Percentiles rank a stretch among this genome's conserved stretches.
Evolutionary conservation across 1,140 invertebrate species (phyloP).

Genomic region (Atopsyche davidsoni): DNA sequence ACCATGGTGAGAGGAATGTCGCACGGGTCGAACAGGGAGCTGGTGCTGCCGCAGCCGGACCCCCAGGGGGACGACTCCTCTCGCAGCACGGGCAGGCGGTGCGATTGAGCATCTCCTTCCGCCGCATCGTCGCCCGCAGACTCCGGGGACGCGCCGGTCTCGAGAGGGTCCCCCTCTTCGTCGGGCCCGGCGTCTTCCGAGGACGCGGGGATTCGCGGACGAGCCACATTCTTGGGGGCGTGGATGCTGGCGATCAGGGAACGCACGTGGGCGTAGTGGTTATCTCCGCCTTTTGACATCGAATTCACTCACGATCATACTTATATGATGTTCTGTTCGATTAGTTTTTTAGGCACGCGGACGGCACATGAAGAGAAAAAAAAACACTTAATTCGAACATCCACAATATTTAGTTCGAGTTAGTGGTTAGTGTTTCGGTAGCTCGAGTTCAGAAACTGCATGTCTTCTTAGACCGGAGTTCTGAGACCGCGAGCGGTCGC

Average conservation of each 20-base stretch:
- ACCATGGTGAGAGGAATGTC: constrained; percentile 1
- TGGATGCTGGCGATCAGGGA: constrained; percentile 45
- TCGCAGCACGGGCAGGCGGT: constrained; percentile 12
- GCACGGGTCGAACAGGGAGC: constrained; percentile 8
- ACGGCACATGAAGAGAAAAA: too few species aligned
- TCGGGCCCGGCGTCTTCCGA: constrained; percentile 19
- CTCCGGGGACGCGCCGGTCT: constrained; percentile 23
- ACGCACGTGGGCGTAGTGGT: constrained; percentile 35
- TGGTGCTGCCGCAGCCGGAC: constrained; percentile 3
- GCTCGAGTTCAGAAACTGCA: too few species aligned
- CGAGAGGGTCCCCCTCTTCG: constrained; percentile 37
- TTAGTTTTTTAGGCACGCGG: too few species aligned
- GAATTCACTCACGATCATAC: constrained; percentile 12
- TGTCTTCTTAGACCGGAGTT: too few species aligned
- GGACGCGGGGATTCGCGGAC: constrained; percentile 34
- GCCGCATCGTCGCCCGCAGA: constrained; percentile 11
- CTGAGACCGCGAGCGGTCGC: too few species aligned
- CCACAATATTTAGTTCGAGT: too few species aligned
- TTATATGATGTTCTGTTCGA: too few species aligned
- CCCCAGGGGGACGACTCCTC: constrained; percentile 13
- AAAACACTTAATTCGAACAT: too few species aligned
- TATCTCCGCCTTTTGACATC: constrained; percentile 23
- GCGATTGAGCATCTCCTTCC: neutral
- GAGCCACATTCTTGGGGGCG: constrained; percentile 43
- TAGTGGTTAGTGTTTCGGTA: too few species aligned